Evolutionary conservation across 2,113 vertebrate species (phyloP), one percentile per base, ranked within the genome.

Genomic region (Tupaia chinensis): DNA sequence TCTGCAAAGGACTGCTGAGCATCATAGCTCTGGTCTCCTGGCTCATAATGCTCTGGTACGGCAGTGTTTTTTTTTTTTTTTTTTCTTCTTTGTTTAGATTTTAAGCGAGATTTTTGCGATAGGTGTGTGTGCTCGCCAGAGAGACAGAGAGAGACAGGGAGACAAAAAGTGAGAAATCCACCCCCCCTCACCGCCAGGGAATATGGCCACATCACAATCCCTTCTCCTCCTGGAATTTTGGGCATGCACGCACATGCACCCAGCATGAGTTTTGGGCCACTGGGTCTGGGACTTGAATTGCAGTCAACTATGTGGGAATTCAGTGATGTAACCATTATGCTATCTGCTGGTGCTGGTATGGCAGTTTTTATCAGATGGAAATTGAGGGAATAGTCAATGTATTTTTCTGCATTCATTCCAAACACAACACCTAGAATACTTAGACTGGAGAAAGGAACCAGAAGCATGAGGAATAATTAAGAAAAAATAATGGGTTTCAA

Each of bases 401-500:
- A 34, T 53, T 93, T 85, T n/a, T 2, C 70, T 29, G 6, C 61
- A 65, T 89, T 70, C 10, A 27, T 74, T 82, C 69, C 65, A 68
- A 68, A 79, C 0, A 32, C 10, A 44, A 34, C 29, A 34, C 54
- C 69, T 89, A 86, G 91, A 87, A 79, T 61, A 65, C 7, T 16
- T 2, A 72, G 86, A 34, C 87, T 91, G 61, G 60, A 63, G 69
- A 66, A 63, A 89, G 68, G 69, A 91, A 29, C 54, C 53, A 60
- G 95, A 85, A 93, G 32, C 29, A 68, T 85, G 92, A 82, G 60
- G 73, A 70, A 80, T 76, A 91, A 96, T 65, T 73, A 91, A 92
- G 86, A 89, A 95, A 95, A 95, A 94, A 84, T 73, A 90, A 73
- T 79, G 32, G 32, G 25, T 73, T 96, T 97, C 58, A 61, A 72